Percentiles rank a stretch among this genome's conserved stretches.
These are phyloP conservation scores for Thermophis baileyi DNA, from an alignment of 2,113 vertebrate species.

Conservation along the genomic window DNA sequence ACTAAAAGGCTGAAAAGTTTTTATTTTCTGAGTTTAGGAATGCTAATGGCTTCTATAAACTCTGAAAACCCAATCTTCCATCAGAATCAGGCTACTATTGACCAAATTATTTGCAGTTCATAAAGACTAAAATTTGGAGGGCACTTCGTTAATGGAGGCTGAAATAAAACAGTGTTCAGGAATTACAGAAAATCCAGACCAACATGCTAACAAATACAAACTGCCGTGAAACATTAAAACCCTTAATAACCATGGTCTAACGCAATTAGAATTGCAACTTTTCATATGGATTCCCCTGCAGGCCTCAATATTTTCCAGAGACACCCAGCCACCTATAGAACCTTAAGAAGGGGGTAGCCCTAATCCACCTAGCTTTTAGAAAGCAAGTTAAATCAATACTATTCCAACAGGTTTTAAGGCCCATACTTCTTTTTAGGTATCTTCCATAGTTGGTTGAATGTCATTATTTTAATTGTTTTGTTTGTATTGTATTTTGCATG, in stretches of 20 bases:
- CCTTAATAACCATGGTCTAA: background rate
- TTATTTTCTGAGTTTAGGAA: background rate
- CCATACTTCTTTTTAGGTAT: background rate
- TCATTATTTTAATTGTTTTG: background rate
- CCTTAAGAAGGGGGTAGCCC: background rate
- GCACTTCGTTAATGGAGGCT: background rate
- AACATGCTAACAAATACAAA: background rate
- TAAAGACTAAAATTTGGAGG: background rate
- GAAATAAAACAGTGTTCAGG: background rate
- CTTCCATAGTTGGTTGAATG: background rate
- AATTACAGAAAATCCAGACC: background rate
- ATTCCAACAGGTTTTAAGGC: background rate
- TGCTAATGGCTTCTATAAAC: background rate
- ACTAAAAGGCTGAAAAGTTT: background rate
- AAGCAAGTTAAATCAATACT: background rate
- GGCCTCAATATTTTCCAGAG: background rate
- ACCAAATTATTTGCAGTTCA: background rate
- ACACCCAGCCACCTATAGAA: background rate
- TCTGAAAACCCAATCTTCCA: background rate
- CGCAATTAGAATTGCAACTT: background rate
- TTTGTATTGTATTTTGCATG: background rate
- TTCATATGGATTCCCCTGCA: background rate
- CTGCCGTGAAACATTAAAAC: background rate
- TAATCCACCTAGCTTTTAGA: background rate
- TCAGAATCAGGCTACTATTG: background rate